phyloP scores from a whole-genome alignment of 1,140 invertebrate genomes.

The Cyrtorhinus lividipennis region DNA sequence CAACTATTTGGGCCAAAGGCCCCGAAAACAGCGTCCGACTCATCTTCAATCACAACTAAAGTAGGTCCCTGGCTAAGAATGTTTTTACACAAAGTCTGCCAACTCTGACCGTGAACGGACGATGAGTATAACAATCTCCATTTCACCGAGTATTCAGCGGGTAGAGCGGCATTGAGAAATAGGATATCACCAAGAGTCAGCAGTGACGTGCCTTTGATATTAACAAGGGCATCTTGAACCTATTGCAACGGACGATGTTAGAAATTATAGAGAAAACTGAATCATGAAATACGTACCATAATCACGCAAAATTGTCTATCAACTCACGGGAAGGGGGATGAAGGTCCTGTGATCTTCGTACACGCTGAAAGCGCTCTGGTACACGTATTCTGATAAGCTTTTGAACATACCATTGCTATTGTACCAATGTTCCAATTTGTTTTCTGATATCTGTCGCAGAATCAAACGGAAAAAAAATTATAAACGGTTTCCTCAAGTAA shows the following conservation, averaged over 20 bases:
- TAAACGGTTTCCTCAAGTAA: no score
- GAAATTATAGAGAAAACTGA: background rate
- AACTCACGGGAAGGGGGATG: conserved; percentile 5
- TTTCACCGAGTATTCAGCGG: conserved; percentile 29
- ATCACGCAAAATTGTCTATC: conserved; percentile 3
- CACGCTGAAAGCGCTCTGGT: background rate
- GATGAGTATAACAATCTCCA: conserved; percentile 75
- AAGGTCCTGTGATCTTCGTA: conserved; percentile 5
- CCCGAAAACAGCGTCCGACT: conserved; percentile 71
- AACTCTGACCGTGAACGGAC: conserved; percentile 66
- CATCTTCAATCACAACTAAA: conserved; percentile 61
- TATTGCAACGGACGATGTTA: background rate
- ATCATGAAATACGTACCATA: conserved; percentile 5
- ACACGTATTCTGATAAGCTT: background rate
- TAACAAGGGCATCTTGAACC: conserved; percentile 9
- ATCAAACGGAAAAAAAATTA: background rate
- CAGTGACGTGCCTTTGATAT: conserved; percentile 1
- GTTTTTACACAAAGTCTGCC: conserved; percentile 55
- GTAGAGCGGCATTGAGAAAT: conserved; percentile 7
- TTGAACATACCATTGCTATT: conserved; percentile 1
- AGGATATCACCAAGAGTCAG: conserved; percentile 6
- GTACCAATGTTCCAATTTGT: conserved; percentile 2
- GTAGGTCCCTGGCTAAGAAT: conserved; percentile 63
- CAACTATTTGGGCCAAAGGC: conserved; percentile 67
- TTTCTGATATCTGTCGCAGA: background rate